Percentiles rank a stretch among this genome's conserved stretches.
Evolutionary conservation across 2,113 vertebrate genomes (phyloP).

Genomic region (Archilochus colubris): DNA sequence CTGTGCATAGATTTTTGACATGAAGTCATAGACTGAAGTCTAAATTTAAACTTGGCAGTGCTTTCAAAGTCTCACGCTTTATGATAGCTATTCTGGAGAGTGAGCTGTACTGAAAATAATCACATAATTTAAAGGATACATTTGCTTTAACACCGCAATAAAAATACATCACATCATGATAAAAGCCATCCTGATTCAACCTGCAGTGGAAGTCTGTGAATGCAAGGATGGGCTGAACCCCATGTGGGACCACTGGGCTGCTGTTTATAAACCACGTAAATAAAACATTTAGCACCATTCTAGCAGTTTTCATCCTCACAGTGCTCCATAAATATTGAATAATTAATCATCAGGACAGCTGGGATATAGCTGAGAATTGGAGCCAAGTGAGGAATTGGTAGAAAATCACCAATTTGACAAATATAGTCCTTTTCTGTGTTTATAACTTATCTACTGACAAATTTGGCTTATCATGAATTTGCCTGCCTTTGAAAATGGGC

Average conservation of each 20-base stretch:
- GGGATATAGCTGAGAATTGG: not conserved
- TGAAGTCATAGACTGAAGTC: slow-evolving; percentile 52
- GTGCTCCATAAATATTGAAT: slow-evolving; percentile 57
- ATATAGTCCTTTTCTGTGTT: not conserved
- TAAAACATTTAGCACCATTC: slow-evolving; percentile 53
- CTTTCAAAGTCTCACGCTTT: slow-evolving; percentile 51
- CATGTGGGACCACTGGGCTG: not conserved
- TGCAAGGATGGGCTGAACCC: not conserved
- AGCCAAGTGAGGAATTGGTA: not conserved
- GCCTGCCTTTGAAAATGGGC: not conserved
- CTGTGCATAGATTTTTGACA: slow-evolving; percentile 64
- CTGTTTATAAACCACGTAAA: slow-evolving; percentile 54
- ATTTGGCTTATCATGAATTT: not conserved
- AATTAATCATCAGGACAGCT: slow-evolving; percentile 58
- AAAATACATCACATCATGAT: slow-evolving; percentile 51
- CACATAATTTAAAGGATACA: slow-evolving; percentile 65
- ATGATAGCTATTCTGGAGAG: slow-evolving; percentile 56
- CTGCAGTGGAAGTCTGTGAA: slow-evolving; percentile 37
- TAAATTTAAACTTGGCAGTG: slow-evolving; percentile 67
- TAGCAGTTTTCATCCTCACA: not conserved
- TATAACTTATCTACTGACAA: not conserved
- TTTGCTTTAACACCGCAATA: slow-evolving; percentile 44
- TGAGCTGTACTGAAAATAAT: slow-evolving; percentile 57
- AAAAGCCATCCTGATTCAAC: slow-evolving; percentile 56
- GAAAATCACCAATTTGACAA: slow-evolving; percentile 29